Evolutionary conservation across 2,797 vertebrate species (phyloP).

Genomic region (Thalassophryne amazonica): DNA sequence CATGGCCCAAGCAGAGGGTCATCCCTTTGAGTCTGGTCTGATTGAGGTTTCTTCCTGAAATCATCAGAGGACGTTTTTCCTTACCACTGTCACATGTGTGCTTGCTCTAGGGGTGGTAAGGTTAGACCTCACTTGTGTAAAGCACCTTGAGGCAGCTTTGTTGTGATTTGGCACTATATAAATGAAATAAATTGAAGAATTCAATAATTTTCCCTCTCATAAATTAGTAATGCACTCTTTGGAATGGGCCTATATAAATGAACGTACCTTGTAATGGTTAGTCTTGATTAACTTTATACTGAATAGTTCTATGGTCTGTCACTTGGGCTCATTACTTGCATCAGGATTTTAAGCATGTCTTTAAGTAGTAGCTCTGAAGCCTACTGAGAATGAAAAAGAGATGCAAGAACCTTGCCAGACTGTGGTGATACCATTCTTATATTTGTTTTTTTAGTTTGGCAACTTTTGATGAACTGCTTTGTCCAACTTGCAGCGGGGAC

Average conservation of each 20-base stretch:
- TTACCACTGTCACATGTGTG: no score
- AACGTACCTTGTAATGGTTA: slow-evolving; percentile 8
- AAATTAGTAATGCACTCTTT: no score
- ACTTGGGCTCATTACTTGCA: slow-evolving; percentile 38
- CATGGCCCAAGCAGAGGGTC: no score
- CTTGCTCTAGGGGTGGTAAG: no score
- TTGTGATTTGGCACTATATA: no score
- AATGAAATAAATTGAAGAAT: no score
- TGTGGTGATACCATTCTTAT: neutral
- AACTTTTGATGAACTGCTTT: slow-evolving; percentile 40
- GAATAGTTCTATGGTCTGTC: slow-evolving; percentile 21
- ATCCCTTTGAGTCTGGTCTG: no score
- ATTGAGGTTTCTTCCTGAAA: no score
- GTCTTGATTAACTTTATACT: slow-evolving; percentile 29
- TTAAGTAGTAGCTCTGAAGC: slow-evolving; percentile 33
- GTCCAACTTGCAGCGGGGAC: slow-evolving; percentile 32
- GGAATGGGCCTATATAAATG: no score
- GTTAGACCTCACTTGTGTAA: no score
- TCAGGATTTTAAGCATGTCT: slow-evolving; percentile 40
- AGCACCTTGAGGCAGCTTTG: no score
- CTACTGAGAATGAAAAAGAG: slow-evolving; percentile 42
- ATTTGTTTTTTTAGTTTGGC: slow-evolving; percentile 50
- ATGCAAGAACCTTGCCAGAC: slow-evolving; percentile 25
- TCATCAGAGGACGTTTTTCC: no score
- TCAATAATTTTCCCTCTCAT: slow-evolving; percentile 1